These are phyloP conservation scores for Chrosomus eos DNA, from an alignment of 2,797 vertebrate species.

Conservation along the genomic window DNA sequence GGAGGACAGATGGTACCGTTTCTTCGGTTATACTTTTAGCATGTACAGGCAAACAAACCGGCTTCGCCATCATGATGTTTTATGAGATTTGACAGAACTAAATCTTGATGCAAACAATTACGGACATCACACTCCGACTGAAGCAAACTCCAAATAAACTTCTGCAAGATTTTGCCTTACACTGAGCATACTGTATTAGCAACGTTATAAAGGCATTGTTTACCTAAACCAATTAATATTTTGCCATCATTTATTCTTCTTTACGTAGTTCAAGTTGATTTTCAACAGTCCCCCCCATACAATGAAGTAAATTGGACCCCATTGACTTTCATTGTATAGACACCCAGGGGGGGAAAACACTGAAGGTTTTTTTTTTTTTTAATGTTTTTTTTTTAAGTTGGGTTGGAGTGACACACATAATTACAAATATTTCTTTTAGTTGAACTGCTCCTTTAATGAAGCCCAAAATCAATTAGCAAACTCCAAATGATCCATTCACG, in stretches of 20 bases:
- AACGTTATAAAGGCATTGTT: neutral
- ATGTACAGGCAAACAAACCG: constrained; percentile 31
- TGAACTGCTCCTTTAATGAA: constrained; percentile 7
- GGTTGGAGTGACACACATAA: constrained; percentile 2
- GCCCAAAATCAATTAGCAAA: constrained; percentile 31
- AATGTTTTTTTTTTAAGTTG: no score
- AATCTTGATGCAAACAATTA: constrained; percentile 33
- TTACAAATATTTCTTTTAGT: neutral
- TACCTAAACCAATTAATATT: neutral
- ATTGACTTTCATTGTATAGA: neutral
- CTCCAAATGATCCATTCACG: neutral
- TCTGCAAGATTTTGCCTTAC: neutral
- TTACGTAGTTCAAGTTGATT: neutral
- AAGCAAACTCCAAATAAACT: constrained; percentile 63
- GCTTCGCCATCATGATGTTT: constrained; percentile 13
- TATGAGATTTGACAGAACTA: constrained; percentile 43
- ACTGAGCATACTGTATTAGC: neutral
- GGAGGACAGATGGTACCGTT: constrained; percentile 53
- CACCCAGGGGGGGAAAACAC: neutral
- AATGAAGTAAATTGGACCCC: neutral
- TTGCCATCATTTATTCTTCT: neutral
- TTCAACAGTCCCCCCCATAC: neutral
- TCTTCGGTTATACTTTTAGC: constrained; percentile 46
- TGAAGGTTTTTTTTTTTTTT: no score
- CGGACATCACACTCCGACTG: constrained; percentile 41